Evolutionary conservation across 2,888 invertebrate species (phyloP).

Genomic region (Agonum fuliginosum): DNA sequence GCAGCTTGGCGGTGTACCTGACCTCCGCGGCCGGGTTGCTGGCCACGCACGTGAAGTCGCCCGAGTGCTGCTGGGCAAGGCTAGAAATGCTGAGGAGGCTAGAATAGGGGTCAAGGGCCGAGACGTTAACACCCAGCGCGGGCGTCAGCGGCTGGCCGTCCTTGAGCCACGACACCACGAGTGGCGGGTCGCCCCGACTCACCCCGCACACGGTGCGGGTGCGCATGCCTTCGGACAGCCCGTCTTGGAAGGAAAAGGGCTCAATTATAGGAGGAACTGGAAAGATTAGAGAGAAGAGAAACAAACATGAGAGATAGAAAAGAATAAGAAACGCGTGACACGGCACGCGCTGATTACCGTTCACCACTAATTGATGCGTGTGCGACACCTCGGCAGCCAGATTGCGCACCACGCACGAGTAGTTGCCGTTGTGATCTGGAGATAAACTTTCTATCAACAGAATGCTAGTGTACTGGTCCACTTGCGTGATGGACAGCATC

Average conservation of each 20-base stretch:
- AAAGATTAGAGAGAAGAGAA: slow-evolving; percentile 72
- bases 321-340: slow-evolving; percentile 72
- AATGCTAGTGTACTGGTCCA: slow-evolving; percentile 86
- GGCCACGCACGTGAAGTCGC: slow-evolving; percentile 87
- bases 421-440: slow-evolving; percentile 86
- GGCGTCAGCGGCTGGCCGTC: slow-evolving; percentile 83
- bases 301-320: slow-evolving; percentile 78
- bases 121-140: slow-evolving; percentile 80
- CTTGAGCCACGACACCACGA: slow-evolving; percentile 88
- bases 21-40: slow-evolving; percentile 87
- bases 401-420: slow-evolving; percentile 84
- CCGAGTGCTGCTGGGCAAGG: slow-evolving; percentile 83
- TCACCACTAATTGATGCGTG: slow-evolving; percentile 84
- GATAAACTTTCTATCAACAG: slow-evolving; percentile 85
- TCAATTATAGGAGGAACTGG: slow-evolving; percentile 90
- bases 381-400: slow-evolving; percentile 84
- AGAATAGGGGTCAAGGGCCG: slow-evolving; percentile 85
- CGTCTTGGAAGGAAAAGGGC: slow-evolving; percentile 89
- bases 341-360: slow-evolving; percentile 80
- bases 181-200: slow-evolving; percentile 86
- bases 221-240: slow-evolving; percentile 87
- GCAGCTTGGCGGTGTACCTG: slow-evolving; percentile 86
- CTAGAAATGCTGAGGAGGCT: slow-evolving; percentile 86
- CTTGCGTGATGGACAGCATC: slow-evolving; percentile 80
- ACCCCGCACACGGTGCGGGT: slow-evolving; percentile 88